Conservation (phyloP, 2,888 invertebrate species). For the Cyclophora punctaria region DNA sequence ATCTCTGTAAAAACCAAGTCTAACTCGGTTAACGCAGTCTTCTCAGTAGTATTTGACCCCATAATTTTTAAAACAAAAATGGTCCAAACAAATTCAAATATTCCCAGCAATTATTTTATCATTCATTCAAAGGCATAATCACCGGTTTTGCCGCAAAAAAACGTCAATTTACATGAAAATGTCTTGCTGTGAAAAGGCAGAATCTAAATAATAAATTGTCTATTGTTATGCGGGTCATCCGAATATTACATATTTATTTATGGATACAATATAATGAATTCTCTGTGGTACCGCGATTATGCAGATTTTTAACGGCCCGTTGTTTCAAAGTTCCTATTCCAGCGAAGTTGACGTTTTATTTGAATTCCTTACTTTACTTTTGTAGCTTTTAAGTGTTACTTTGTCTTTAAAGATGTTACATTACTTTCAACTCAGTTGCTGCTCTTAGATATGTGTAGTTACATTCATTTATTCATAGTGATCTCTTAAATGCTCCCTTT, state of each 20-base stretch:
- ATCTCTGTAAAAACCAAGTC: too few species aligned
- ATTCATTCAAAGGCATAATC: conserved; percentile 40
- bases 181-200: conserved; percentile 40
- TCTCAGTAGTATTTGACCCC: too few species aligned
- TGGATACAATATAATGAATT: conserved; percentile 67
- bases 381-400: too few species aligned
- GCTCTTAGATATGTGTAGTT: too few species aligned
- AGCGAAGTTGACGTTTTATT: too few species aligned
- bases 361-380: too few species aligned
- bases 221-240: conserved; percentile 57
- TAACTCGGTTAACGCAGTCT: too few species aligned
- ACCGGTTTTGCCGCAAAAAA: conserved; percentile 31
- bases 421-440: too few species aligned
- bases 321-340: conserved; percentile 30
- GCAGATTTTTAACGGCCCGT: conserved; percentile 44
- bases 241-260: conserved; percentile 57
- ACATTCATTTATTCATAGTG: too few species aligned
- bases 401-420: too few species aligned
- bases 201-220: conserved; percentile 73
- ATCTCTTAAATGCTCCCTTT: too few species aligned
- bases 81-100: conserved; percentile 11
- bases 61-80: too few species aligned
- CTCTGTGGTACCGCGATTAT: conserved; percentile 49
- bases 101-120: conserved; percentile 34
- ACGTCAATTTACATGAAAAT: conserved; percentile 57